Conservation (phyloP, 2,888 invertebrate genomes). For the Agonopterix subpropinquella region DNA sequence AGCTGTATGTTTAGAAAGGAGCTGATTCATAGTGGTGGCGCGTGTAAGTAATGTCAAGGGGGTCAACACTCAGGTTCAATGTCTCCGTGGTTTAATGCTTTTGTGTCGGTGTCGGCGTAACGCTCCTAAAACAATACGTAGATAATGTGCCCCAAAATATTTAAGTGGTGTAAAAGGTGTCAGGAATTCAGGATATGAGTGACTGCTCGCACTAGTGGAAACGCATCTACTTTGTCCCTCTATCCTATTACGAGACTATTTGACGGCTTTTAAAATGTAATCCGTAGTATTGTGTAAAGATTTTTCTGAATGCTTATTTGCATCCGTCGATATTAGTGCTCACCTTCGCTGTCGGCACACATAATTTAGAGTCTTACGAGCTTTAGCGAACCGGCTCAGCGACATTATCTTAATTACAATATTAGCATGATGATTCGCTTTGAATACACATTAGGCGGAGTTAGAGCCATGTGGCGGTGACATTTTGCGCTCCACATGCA, state of each 20-base stretch:
- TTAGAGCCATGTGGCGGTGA: slow-evolving; percentile 15
- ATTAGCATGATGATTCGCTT: slow-evolving; percentile 54
- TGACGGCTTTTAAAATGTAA: not conserved
- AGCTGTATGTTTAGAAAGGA: slow-evolving; percentile 27
- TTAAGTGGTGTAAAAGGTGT: slow-evolving; percentile 34
- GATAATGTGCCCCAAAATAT: slow-evolving; percentile 46
- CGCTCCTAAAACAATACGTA: slow-evolving; percentile 54
- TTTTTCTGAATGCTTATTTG: not conserved
- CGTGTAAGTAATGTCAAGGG: slow-evolving; percentile 38
- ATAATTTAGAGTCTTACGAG: slow-evolving; percentile 11
- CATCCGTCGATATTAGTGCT: slow-evolving; percentile 4
- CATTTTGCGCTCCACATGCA: slow-evolving; percentile 30
- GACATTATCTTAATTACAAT: slow-evolving; percentile 53
- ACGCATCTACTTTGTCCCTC: slow-evolving; percentile 11
- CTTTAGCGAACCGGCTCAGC: slow-evolving; percentile 29
- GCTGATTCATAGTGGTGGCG: slow-evolving; percentile 45
- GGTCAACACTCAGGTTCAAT: slow-evolving; percentile 59
- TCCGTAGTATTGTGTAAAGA: not conserved
- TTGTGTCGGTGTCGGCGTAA: slow-evolving; percentile 41
- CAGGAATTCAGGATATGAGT: slow-evolving; percentile 14
- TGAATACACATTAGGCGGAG: slow-evolving; percentile 36
- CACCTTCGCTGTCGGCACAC: slow-evolving; percentile 8
- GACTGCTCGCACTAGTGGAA: slow-evolving; percentile 12
- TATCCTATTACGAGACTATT: too few relatives aligned
- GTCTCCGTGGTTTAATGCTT: slow-evolving; percentile 47